Percentiles rank a stretch among this genome's conserved stretches.
Conservation (phyloP, 2,888 invertebrate species). For the Cecidostiba fungosa region DNA sequence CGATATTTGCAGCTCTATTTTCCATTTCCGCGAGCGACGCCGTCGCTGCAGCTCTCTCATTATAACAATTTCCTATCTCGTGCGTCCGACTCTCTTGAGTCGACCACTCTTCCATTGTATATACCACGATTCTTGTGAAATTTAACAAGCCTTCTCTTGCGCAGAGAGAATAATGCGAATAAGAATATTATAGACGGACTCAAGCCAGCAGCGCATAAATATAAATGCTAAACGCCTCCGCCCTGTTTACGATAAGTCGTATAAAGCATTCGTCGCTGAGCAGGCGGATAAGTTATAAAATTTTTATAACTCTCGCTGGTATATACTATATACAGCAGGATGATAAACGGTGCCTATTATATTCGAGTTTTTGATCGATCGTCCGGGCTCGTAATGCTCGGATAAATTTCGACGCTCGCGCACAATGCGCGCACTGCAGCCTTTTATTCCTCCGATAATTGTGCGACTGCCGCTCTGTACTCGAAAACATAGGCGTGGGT, state of each 20-base stretch:
- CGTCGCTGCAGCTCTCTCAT: conserved; percentile 12
- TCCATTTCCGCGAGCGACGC: conserved; percentile 31
- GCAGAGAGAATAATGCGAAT: no score
- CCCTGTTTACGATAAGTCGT: not conserved
- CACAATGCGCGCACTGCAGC: not conserved
- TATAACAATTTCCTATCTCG: conserved; percentile 14
- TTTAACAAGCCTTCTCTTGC: no score
- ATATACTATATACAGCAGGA: not conserved
- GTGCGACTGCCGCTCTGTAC: not conserved
- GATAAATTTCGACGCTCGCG: not conserved
- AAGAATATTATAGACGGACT: no score
- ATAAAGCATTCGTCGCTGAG: not conserved
- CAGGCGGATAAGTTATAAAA: not conserved
- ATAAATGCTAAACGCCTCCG: not conserved
- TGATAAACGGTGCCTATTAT: not conserved
- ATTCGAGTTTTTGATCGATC: conserved; percentile 29
- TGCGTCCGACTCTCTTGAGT: not conserved
- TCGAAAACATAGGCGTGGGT: not conserved
- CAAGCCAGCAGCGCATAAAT: not conserved
- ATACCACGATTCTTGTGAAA: not conserved
- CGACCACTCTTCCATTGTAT: not conserved
- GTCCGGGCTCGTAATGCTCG: not conserved
- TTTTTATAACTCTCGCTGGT: conserved; percentile 21
- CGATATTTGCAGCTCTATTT: conserved; percentile 39
- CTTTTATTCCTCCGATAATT: conserved; percentile 38